phyloP scores from a whole-genome alignment of 2,797 vertebrate species.

The Urosaurus nigricauda region DNA sequence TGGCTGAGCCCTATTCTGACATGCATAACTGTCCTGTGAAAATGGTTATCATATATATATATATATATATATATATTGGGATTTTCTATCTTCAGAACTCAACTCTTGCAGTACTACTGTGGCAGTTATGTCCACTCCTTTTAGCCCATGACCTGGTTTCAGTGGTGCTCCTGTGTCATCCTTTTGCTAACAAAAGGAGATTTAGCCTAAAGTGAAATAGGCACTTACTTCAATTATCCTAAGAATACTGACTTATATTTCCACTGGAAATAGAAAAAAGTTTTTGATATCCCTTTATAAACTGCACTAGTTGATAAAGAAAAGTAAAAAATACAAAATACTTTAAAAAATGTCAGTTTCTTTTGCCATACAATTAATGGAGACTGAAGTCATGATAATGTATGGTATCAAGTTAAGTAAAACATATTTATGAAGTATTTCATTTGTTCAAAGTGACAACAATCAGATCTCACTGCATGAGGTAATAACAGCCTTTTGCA shows the following conservation, averaged over 20 bases:
- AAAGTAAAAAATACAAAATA: constrained; percentile 19
- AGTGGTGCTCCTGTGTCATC: constrained; percentile 36
- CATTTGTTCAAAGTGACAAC: not conserved
- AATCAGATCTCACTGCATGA: not conserved
- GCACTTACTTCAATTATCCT: constrained; percentile 57
- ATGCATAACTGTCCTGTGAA: too few relatives aligned
- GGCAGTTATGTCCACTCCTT: not conserved
- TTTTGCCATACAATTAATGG: constrained; percentile 41
- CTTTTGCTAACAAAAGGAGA: constrained; percentile 44
- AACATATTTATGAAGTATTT: not conserved
- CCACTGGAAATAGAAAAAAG: constrained; percentile 51
- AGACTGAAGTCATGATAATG: not conserved
- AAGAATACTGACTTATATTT: constrained; percentile 56
- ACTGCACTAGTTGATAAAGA: constrained; percentile 35
- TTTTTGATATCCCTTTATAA: constrained; percentile 42
- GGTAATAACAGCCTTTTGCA: not conserved
- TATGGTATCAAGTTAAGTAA: not conserved
- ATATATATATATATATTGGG: too few relatives aligned
- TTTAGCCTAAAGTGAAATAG: constrained; percentile 40
- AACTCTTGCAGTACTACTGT: too few relatives aligned
- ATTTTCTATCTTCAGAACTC: not conserved
- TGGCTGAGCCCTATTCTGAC: too few relatives aligned
- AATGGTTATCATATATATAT: too few relatives aligned
- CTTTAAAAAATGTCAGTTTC: not conserved
- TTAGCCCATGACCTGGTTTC: not conserved